Conservation (phyloP, 1,140 invertebrate genomes). For the Aphidius ervi region DNA sequence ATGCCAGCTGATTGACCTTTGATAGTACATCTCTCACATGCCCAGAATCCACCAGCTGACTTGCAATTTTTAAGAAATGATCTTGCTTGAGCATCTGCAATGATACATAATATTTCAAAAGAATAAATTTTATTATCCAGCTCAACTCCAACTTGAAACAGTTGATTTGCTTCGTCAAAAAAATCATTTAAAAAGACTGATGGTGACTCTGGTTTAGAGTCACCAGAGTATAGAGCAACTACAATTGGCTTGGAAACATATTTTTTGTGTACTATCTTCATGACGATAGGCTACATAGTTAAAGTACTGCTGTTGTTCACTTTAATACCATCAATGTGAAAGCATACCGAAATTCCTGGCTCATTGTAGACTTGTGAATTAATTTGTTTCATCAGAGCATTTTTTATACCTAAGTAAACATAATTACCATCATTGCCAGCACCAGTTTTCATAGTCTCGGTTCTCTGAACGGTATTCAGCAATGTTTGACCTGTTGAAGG, state of each 20-base stretch:
- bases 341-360: constrained; percentile 1
- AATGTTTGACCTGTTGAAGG: constrained; percentile 12
- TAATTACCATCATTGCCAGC: constrained; percentile 10
- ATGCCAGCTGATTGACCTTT: constrained; percentile 22
- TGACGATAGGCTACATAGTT: constrained; percentile 13
- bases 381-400: constrained; percentile 9
- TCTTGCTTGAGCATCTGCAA: constrained; percentile 25
- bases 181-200: constrained; percentile 26
- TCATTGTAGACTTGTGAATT: constrained; percentile 4
- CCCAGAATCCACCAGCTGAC: constrained; percentile 25
- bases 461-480: constrained; percentile 2
- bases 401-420: constrained; percentile 13
- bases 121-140: constrained; percentile 14
- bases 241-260: constrained; percentile 21
- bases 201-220: constrained; percentile 21
- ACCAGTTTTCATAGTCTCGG: background rate
- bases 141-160: constrained; percentile 20
- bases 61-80: constrained; percentile 28
- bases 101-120: constrained; percentile 23
- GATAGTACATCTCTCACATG: constrained; percentile 28
- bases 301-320: constrained; percentile 9
- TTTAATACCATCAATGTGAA: constrained; percentile 14
- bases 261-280: constrained; percentile 14
- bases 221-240: constrained; percentile 22
- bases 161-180: constrained; percentile 21